Base-by-base conservation (phyloP, 2,888 invertebrate species). In the Euplagia quadripunctaria region DNA sequence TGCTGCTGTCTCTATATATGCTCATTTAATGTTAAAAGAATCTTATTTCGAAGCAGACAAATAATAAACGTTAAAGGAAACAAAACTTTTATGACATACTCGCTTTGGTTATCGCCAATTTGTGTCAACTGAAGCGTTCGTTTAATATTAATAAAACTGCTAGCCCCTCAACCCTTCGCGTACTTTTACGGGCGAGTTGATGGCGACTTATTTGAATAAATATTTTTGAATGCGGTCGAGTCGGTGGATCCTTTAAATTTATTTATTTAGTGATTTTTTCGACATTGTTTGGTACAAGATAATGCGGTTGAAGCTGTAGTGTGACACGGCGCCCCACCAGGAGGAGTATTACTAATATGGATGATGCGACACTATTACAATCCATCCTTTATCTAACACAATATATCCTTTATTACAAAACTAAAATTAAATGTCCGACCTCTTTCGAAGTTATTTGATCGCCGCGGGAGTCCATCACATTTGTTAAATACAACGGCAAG, bases 201-300 rank as follows among this genome's bases (percentile, higher is more conserved):
- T 94, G 92, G 94, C 91, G 91, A 94, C 94, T 93, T 94, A 95
- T 96, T 95, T 95, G 93, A 96, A 95, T 95, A 94, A 95, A 95
- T 95, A 94, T 94, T 93, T 94, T 90, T 83, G 91, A 92, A 90
- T 88, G 90, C 87, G 90, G 87, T 87, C 87, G 88, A 87, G 85
- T 87, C 83, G 82, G 87, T 86, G 86, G 79, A 86, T 88, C 88
- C 86, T 92, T 91, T 86, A 91, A 92, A 90, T 90, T 90, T 90
- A 91, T 93, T 92, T 92, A 92, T 93, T 91, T 92, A 90, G 88
- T 91, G 87, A 87, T 90, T 91, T 93, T 91, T 90, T 85, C 72
- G 75, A 75, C 71, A 72, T 74, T 86, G 78, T 78, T 71, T 77
- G 73, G 74, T 83, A 84, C 73, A 63, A 75, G 74, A 83, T 86